These are phyloP conservation scores for Cinara cedri DNA, from an alignment of 2,888 invertebrate species.

Conservation along the genomic window DNA sequence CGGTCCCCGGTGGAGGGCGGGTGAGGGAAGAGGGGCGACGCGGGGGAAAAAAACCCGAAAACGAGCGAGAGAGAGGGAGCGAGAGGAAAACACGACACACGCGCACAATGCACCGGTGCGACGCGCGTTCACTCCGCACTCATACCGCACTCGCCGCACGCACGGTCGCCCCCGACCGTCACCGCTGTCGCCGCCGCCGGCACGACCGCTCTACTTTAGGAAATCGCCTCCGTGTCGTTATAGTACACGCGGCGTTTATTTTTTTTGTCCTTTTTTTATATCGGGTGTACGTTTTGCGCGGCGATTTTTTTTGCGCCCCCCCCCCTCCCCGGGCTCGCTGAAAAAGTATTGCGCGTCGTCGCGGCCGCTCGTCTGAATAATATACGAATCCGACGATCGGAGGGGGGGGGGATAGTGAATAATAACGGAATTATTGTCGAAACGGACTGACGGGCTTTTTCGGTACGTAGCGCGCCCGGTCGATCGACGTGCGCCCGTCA, in stretches of 20 bases:
- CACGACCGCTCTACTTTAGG: background rate
- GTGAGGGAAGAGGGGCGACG: too few species aligned
- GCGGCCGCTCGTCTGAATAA: too few species aligned
- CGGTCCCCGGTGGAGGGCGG: slow-evolving; percentile 23
- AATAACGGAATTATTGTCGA: too few species aligned
- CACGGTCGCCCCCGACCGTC: background rate
- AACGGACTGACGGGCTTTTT: too few species aligned
- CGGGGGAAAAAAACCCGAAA: background rate
- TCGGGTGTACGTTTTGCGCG: background rate
- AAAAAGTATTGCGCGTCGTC: too few species aligned
- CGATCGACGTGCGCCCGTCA: too few species aligned
- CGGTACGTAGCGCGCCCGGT: too few species aligned
- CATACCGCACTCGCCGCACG: background rate
- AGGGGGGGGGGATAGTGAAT: too few species aligned
- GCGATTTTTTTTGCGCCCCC: background rate
- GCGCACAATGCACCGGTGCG: background rate
- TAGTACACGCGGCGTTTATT: background rate
- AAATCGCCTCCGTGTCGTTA: slow-evolving; percentile 3
- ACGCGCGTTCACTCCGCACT: background rate
- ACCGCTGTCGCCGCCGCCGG: too few species aligned
- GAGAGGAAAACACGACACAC: background rate
- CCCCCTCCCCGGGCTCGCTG: too few species aligned
- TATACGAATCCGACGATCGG: too few species aligned
- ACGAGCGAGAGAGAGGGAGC: slow-evolving; percentile 26
- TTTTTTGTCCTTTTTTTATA: slow-evolving; percentile 1